phyloP scores from a whole-genome alignment of 2,888 invertebrate genomes.

The Acrobasis consociella region DNA sequence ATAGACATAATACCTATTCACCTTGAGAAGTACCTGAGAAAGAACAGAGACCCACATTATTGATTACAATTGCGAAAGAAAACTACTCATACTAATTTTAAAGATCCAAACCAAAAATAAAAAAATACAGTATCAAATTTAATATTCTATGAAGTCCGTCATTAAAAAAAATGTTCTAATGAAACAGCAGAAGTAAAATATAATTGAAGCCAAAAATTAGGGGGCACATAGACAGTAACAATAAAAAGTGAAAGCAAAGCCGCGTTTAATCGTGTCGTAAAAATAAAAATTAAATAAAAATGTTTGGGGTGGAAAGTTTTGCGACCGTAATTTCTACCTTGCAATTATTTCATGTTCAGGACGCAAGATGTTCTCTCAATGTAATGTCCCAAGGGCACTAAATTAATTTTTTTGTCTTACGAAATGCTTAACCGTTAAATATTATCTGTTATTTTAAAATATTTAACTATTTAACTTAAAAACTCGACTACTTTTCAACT shows the following conservation, averaged over 20 bases:
- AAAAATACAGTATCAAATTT: conserved; percentile 24
- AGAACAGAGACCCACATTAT: conserved; percentile 77
- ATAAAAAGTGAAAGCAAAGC: conserved; percentile 82
- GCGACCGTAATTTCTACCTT: conserved; percentile 66
- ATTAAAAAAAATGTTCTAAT: conserved; percentile 77
- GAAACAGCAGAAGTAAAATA: conserved; percentile 68
- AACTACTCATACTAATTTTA: conserved; percentile 29
- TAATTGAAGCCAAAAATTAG: conserved; percentile 80
- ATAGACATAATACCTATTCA: conserved; percentile 80
- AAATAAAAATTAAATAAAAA: conserved; percentile 82
- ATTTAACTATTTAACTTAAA: too few relatives aligned
- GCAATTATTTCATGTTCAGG: conserved; percentile 73
- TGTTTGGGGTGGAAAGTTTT: conserved; percentile 76
- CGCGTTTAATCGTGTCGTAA: conserved; percentile 81
- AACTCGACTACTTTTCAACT: too few relatives aligned
- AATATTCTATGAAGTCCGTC: conserved; percentile 46
- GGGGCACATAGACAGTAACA: conserved; percentile 79
- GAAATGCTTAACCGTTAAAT: background rate
- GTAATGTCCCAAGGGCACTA: conserved; percentile 57
- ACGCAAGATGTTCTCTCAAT: conserved; percentile 58
- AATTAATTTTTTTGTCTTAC: conserved; percentile 21
- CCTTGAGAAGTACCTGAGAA: conserved; percentile 82
- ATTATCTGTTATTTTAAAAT: too few relatives aligned
- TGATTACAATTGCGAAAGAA: conserved; percentile 47
- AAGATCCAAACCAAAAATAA: conserved; percentile 27